phyloP scores from a whole-genome alignment of 2,113 vertebrate genomes.

The Drymodes brunneopygia region DNA sequence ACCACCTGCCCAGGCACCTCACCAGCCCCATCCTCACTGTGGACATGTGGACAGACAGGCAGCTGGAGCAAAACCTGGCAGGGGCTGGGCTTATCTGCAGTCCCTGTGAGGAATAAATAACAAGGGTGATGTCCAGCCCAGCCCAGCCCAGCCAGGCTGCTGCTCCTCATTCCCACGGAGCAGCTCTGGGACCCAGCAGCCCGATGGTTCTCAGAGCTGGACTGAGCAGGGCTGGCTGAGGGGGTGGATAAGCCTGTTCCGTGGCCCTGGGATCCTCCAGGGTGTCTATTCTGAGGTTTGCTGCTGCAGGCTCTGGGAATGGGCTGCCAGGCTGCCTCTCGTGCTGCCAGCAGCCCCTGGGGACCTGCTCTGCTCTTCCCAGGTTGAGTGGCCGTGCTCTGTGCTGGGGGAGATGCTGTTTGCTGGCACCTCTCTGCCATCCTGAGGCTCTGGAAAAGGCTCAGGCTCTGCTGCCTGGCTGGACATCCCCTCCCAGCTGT shows the following conservation, averaged over 20 bases:
- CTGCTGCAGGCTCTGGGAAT: slow-evolving; percentile 29
- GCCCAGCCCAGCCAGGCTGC: not conserved
- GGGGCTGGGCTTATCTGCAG: not conserved
- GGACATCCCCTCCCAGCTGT: too few species aligned
- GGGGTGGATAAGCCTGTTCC: not conserved
- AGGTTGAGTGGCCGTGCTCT: not conserved
- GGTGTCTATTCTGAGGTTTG: slow-evolving; percentile 41
- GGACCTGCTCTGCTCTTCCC: not conserved
- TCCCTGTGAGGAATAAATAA: not conserved
- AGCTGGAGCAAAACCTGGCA: not conserved
- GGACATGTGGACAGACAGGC: not conserved
- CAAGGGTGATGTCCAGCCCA: not conserved
- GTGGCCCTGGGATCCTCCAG: not conserved
- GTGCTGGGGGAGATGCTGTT: not conserved
- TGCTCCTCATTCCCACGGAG: not conserved
- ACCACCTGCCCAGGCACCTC: not conserved
- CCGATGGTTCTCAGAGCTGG: not conserved
- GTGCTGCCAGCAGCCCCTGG: not conserved
- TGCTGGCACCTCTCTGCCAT: not conserved
- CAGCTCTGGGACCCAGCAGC: not conserved
- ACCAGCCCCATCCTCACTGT: fast-evolving
- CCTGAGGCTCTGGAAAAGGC: not conserved
- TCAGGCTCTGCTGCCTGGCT: too few species aligned
- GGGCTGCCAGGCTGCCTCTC: not conserved
- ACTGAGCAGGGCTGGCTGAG: not conserved